Evolutionary conservation across 2,113 vertebrate genomes (phyloP), one percentile per base, ranked within the genome.

Genomic region (Micronycteris hirsuta): DNA sequence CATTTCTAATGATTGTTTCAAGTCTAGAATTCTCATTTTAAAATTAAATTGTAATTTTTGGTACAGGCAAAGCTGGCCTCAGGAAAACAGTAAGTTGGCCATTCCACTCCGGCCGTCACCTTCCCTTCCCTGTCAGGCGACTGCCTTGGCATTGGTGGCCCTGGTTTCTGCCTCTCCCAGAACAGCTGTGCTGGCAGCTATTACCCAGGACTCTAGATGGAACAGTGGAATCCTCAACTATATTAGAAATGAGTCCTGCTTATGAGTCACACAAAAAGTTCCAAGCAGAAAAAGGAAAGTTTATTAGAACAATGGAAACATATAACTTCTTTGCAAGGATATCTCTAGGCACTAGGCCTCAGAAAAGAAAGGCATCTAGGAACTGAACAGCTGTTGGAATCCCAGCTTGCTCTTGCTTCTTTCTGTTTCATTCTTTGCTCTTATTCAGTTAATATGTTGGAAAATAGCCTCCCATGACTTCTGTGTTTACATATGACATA

Each of bases 231-330:
- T 73, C 63, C 11, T 95, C 70, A 54, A 22, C 36, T 70, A 5
- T 76, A 16, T 73, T 71, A 52, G 26, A 78, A 67, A 47, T 2
- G 3, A 90, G 7, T 47, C 33, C 80, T 93, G 77, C 33, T 67
- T 61, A n/a, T 76, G 71, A 76, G 65, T 85, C 78, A 86, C 49
- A 52, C n/a, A 49, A 43, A 85, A 74, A 77, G 33, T 73, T 86
- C 24, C 17, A 61, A 90, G 76, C 36, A 52, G 47, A 33, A 77
- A 38, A 47, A 28, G 38, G 36, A 52, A 73, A 43, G 36, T 28
- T 94, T 45, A 28, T 68, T 93, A 94, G 56, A 85, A 83, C 20
- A 71, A 77, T 90, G 81, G 47, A 82, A 82, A 49, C 49, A 47
- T 65, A 61, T 33, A 71, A 43, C 43, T 93, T 28, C 33, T 93